phyloP scores from a whole-genome alignment of 2,113 vertebrate genomes.

The Ceuthmochares aereus region DNA sequence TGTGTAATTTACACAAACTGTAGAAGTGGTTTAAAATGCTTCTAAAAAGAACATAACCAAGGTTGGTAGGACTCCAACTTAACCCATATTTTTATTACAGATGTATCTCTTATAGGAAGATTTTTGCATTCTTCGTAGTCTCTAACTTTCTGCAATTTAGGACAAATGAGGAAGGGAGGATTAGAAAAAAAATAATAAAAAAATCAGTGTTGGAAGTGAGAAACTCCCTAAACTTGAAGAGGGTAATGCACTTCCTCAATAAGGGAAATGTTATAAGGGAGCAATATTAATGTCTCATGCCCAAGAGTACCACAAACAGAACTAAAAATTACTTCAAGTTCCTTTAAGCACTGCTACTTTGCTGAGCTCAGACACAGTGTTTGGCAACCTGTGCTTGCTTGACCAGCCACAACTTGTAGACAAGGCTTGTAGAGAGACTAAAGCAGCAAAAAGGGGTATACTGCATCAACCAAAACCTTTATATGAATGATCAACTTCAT shows the following conservation, averaged over 20 bases:
- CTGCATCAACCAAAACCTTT: neutral
- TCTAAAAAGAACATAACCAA: neutral
- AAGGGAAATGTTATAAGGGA: neutral
- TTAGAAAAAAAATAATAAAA: too few species aligned
- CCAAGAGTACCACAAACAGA: neutral
- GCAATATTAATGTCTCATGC: neutral
- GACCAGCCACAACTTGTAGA: neutral
- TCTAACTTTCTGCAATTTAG: neutral
- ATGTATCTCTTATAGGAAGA: neutral
- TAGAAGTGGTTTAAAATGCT: slow-evolving; percentile 8
- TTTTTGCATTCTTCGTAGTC: neutral
- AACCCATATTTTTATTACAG: neutral
- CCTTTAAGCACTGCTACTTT: neutral
- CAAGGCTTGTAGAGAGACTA: neutral
- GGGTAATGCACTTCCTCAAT: neutral
- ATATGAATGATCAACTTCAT: neutral
- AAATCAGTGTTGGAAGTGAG: neutral
- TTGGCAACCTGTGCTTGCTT: neutral
- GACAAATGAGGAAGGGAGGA: neutral
- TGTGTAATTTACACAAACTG: slow-evolving; percentile 38
- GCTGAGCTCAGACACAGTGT: neutral
- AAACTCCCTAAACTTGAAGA: neutral
- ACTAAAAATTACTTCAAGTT: neutral
- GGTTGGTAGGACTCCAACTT: neutral
- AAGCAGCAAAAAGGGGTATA: neutral